Percentiles rank a stretch among this genome's conserved stretches.
Evolutionary conservation across 2,888 invertebrate species (phyloP).

Genomic region (Rapana venosa): DNA sequence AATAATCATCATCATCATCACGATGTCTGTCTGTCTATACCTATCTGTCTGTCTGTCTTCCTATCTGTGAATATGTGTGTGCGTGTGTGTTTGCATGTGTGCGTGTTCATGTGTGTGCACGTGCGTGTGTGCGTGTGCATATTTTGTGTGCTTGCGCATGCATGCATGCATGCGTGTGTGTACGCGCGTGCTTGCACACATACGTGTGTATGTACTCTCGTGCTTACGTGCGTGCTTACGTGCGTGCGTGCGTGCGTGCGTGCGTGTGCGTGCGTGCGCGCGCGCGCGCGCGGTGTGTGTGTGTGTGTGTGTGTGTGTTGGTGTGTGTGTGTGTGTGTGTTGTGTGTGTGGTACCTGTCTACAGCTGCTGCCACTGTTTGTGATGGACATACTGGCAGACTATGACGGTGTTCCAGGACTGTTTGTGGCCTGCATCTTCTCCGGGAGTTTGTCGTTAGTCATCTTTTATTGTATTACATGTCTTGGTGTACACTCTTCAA

Average conservation of each 20-base stretch:
- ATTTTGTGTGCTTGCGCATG: neutral
- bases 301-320: neutral
- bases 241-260: neutral
- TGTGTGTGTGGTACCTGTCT: constrained; percentile 1
- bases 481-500: neutral
- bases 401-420: constrained; percentile 91
- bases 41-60: no score
- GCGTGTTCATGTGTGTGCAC: neutral
- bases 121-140: neutral
- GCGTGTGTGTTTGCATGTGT: no score
- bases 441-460: constrained; percentile 92
- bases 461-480: neutral
- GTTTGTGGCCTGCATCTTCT: constrained; percentile 96
- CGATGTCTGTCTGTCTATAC: no score
- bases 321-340: constrained; percentile 25
- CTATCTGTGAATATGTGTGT: no score
- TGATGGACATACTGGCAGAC: constrained; percentile 88
- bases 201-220: neutral
- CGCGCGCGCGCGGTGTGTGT: constrained; percentile 7
- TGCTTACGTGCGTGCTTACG: neutral
- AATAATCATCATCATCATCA: no score
- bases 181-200: neutral
- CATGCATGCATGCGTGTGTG: neutral
- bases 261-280: constrained; percentile 15
- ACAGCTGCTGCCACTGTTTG: constrained; percentile 92